A percentile compares a stretch with the other conserved stretches of the same genome.
Evolutionary conservation across 2,797 vertebrate species (phyloP).

Genomic region (Melanogrammus aeglefinus): DNA sequence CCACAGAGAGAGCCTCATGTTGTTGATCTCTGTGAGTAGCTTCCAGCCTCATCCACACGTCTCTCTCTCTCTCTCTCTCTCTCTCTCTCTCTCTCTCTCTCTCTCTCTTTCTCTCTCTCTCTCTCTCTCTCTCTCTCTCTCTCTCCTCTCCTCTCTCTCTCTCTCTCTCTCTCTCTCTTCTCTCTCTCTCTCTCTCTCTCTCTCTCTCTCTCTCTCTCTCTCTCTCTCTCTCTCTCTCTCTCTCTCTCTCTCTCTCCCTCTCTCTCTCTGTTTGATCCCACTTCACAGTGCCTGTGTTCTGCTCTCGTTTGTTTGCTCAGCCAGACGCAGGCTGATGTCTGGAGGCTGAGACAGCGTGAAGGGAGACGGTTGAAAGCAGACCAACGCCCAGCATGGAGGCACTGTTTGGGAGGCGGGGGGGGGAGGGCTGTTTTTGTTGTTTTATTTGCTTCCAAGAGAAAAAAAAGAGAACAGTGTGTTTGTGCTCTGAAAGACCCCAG

Average conservation of each 20-base stretch:
- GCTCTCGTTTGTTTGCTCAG: neutral
- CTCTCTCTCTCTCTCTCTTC: too few relatives aligned
- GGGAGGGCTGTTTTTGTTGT: neutral
- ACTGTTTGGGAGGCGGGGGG: neutral
- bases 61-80: neutral
- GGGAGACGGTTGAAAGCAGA: neutral
- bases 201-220: neutral
- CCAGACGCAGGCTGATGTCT: neutral
- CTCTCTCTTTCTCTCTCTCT: neutral
- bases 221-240: too few relatives aligned
- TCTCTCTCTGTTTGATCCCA: neutral
- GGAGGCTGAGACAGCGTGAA: neutral
- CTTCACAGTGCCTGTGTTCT: neutral
- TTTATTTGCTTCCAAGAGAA: neutral
- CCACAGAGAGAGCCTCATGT: neutral
- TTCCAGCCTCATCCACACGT: too few relatives aligned
- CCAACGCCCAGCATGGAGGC: neutral
- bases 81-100: too few relatives aligned
- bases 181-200: neutral
- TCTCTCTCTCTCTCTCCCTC: too few relatives aligned
- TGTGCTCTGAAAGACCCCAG: neutral
- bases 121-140: neutral
- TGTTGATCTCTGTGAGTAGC: neutral
- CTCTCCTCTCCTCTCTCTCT: too few relatives aligned
- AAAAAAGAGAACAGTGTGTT: neutral